A percentile compares a stretch with the other conserved stretches of the same genome.
These are phyloP conservation scores for Leucoptera coffeella DNA, from an alignment of 2,888 invertebrate species.

Conservation along the genomic window DNA sequence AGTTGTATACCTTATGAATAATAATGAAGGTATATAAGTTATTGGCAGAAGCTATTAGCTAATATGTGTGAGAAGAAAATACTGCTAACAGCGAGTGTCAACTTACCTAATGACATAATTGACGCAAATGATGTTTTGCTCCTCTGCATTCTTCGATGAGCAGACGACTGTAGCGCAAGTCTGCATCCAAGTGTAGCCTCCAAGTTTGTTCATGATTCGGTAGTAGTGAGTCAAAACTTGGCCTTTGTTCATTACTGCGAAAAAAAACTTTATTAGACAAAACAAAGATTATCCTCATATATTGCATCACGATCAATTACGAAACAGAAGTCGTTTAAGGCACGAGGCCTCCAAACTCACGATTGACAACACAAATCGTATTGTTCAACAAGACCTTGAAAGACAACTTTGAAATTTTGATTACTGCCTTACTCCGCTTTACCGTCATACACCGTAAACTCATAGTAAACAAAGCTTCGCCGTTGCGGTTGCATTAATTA, in stretches of 20 bases:
- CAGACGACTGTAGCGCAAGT: slow-evolving; percentile 96
- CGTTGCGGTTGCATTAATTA: slow-evolving; percentile 7
- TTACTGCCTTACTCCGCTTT: too few species aligned
- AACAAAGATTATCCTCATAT: too few species aligned
- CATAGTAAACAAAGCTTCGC: too few species aligned
- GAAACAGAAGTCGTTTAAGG: too few species aligned
- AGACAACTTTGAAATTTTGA: too few species aligned
- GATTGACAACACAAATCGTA: too few species aligned
- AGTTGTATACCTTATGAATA: background rate
- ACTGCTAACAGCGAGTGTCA: too few species aligned
- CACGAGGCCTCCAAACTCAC: too few species aligned
- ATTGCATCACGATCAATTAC: too few species aligned
- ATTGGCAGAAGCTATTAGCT: too few species aligned
- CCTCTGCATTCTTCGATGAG: slow-evolving; percentile 91
- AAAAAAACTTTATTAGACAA: slow-evolving; percentile 9
- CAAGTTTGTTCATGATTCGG: slow-evolving; percentile 91
- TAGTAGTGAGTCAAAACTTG: slow-evolving; percentile 96
- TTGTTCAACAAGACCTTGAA: too few species aligned
- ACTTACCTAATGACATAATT: slow-evolving; percentile 92
- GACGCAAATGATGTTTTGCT: slow-evolving; percentile 95
- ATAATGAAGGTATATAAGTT: background rate
- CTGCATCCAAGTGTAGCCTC: slow-evolving; percentile 95
- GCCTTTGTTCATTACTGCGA: slow-evolving; percentile 90
- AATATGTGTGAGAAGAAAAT: background rate
- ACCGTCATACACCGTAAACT: too few species aligned